phyloP scores from a whole-genome alignment of 2,113 vertebrate genomes.

The Elephantulus edwardii region DNA sequence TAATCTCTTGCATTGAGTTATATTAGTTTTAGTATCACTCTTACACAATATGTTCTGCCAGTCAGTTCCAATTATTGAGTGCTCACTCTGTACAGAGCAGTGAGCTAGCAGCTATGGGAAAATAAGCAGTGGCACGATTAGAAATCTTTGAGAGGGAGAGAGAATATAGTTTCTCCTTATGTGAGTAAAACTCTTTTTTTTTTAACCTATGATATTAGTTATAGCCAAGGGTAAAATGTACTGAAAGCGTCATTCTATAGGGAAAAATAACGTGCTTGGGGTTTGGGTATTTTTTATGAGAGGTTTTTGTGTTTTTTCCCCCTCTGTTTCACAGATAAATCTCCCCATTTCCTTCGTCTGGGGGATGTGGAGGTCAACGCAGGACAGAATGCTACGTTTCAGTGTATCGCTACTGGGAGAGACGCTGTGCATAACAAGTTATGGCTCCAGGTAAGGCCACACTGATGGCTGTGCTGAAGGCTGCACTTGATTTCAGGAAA shows the following conservation, averaged over 20 bases:
- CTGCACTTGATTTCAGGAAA: constrained; percentile 27
- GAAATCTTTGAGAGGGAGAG: neutral
- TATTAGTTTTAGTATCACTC: constrained; percentile 38
- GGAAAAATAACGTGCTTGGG: neutral
- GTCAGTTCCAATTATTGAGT: neutral
- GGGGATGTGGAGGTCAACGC: constrained; percentile 99
- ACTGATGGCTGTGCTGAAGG: constrained; percentile 31
- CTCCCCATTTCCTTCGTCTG: constrained; percentile 97
- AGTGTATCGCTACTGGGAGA: constrained; percentile 97
- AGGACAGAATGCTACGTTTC: constrained; percentile 98
- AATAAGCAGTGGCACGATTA: neutral
- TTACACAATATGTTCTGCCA: neutral
- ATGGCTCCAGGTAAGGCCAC: constrained; percentile 94
- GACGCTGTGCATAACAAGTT: constrained; percentile 96
- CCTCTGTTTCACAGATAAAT: constrained; percentile 90
- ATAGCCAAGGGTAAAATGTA: constrained; percentile 2
- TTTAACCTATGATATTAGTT: constrained; percentile 16
- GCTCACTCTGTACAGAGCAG: neutral
- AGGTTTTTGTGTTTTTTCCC: too few relatives aligned
- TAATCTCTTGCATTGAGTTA: constrained; percentile 57
- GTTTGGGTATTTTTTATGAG: constrained; percentile 51
- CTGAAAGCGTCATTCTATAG: constrained; percentile 13
- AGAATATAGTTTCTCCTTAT: neutral
- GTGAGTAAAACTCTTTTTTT: constrained; percentile 39
- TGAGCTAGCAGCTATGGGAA: neutral